Conservation (phyloP, 2,888 invertebrate genomes). For the Morpho achilles region DNA sequence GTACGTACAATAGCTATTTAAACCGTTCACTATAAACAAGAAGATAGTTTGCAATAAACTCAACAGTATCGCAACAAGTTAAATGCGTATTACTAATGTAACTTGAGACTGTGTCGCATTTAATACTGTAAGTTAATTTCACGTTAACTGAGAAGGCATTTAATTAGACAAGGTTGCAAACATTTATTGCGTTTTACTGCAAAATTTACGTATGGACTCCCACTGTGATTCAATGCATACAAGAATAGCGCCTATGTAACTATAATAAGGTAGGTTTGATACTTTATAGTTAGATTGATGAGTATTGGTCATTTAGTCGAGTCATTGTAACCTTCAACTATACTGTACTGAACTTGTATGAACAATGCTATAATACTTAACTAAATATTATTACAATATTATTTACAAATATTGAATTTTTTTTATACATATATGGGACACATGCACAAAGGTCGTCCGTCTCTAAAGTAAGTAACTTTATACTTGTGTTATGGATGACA, state of each 20-base stretch:
- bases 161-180: constrained; percentile 40
- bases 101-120: constrained; percentile 31
- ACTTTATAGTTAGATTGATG: constrained; percentile 26
- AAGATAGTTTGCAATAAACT: constrained; percentile 17
- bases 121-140: constrained; percentile 12
- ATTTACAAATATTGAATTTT: too few species aligned
- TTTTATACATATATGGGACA: too few species aligned
- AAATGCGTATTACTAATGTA: constrained; percentile 26
- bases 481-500: too few species aligned
- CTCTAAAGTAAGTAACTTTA: too few species aligned
- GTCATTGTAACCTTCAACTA: constrained; percentile 21
- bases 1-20: not conserved
- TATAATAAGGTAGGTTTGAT: constrained; percentile 34
- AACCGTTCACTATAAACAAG: constrained; percentile 15
- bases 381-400: too few species aligned
- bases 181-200: constrained; percentile 36
- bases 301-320: constrained; percentile 27
- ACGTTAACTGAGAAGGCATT: constrained; percentile 20
- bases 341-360: constrained; percentile 8
- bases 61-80: constrained; percentile 14
- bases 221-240: constrained; percentile 51
- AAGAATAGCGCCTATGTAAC: constrained; percentile 44
- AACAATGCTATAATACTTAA: not conserved
- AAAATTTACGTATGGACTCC: constrained; percentile 39
- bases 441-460: too few species aligned